phyloP scores from a whole-genome alignment of 2,888 invertebrate genomes.

The Pyrocoelia pectoralis region DNA sequence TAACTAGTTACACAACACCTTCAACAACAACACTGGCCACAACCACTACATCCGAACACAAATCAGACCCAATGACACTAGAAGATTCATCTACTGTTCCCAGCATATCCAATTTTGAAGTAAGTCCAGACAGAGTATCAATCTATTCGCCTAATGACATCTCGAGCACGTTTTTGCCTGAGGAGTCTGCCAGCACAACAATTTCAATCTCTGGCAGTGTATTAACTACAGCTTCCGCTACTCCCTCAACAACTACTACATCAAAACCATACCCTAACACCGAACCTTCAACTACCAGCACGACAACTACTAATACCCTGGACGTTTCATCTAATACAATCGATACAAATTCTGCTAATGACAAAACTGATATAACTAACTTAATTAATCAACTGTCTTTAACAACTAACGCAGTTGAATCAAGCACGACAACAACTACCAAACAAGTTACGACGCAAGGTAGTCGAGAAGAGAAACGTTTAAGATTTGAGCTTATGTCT shows the following conservation, averaged over 20 bases:
- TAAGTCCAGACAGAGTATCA: constrained; percentile 57
- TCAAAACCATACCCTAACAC: constrained; percentile 18
- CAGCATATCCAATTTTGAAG: constrained; percentile 51
- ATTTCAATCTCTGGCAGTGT: constrained; percentile 63
- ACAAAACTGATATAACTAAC: constrained; percentile 29
- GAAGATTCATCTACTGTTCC: constrained; percentile 59
- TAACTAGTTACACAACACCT: neutral
- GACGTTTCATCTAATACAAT: constrained; percentile 42
- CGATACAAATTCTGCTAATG: constrained; percentile 33
- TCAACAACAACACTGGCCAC: constrained; percentile 42
- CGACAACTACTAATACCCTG: constrained; percentile 22
- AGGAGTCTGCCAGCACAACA: constrained; percentile 63
- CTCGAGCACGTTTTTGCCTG: constrained; percentile 57
- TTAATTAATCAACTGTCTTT: constrained; percentile 24
- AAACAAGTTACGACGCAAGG: constrained; percentile 9
- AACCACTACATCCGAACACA: constrained; percentile 59
- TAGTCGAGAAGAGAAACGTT: constrained; percentile 47
- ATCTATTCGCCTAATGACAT: constrained; percentile 57
- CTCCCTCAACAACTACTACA: constrained; percentile 23
- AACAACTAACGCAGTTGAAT: constrained; percentile 29
- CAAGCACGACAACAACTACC: constrained; percentile 4
- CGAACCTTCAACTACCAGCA: neutral
- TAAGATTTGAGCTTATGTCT: constrained; percentile 41
- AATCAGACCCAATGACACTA: constrained; percentile 46
- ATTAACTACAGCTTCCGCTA: constrained; percentile 48